Conservation (phyloP, 2,888 invertebrate species). For the Galerucella nymphaeae region DNA sequence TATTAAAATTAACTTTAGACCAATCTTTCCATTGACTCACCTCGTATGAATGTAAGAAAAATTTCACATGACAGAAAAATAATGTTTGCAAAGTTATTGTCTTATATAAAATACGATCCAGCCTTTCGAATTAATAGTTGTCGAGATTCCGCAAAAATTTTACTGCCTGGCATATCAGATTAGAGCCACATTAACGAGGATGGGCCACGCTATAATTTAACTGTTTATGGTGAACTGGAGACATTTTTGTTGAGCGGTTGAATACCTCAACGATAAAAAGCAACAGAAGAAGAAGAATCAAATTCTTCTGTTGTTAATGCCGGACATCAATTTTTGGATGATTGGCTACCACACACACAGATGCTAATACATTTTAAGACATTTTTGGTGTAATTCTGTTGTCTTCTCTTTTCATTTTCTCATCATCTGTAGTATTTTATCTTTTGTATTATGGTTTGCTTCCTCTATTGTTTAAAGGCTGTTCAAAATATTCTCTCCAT, state of each 20-base stretch:
- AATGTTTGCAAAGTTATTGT: slow-evolving; percentile 54
- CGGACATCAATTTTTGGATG: slow-evolving; percentile 39
- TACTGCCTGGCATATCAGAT: slow-evolving; percentile 64
- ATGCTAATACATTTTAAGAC: not conserved
- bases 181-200: slow-evolving; percentile 63
- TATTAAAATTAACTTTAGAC: no score
- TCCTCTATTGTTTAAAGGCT: no score
- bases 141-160: slow-evolving; percentile 63
- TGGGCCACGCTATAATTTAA: slow-evolving; percentile 63
- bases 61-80: slow-evolving; percentile 35
- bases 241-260: slow-evolving; percentile 56
- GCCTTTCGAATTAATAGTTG: slow-evolving; percentile 63
- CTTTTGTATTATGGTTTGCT: no score
- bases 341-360: slow-evolving; percentile 32
- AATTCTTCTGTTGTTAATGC: slow-evolving; percentile 43
- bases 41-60: not conserved
- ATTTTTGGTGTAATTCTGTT: no score
- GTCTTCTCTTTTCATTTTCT: no score
- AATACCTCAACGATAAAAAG: slow-evolving; percentile 49
- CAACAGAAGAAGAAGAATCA: slow-evolving; percentile 36
- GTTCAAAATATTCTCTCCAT: no score
- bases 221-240: slow-evolving; percentile 60
- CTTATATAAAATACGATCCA: slow-evolving; percentile 61
- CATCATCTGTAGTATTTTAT: no score
- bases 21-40: not conserved